phyloP scores from a whole-genome alignment of 2,797 vertebrate genomes.

The Xerus rutilus region DNA sequence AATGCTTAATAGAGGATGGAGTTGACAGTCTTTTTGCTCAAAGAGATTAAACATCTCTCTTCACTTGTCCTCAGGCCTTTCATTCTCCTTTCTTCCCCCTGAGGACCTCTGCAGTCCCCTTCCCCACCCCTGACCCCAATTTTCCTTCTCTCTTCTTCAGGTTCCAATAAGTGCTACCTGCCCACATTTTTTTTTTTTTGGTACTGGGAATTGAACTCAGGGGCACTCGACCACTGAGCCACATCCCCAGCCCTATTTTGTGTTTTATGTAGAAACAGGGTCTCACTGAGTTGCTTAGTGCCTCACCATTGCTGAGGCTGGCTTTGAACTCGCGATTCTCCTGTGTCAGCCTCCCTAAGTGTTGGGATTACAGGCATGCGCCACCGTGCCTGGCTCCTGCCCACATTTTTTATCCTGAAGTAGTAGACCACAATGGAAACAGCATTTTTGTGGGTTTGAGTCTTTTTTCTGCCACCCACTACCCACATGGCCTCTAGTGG shows the following conservation, averaged over 20 bases:
- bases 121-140: neutral
- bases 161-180: neutral
- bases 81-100: neutral
- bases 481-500: neutral
- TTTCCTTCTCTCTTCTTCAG: conserved; percentile 32
- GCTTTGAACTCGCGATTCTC: no score
- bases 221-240: no score
- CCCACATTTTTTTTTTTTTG: no score
- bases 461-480: neutral
- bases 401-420: neutral
- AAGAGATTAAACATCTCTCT: neutral
- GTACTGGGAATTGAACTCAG: no score
- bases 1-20: neutral
- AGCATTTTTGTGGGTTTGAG: neutral
- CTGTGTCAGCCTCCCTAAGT: no score
- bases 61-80: conserved; percentile 20
- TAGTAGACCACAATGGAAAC: neutral
- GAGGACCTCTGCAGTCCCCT: neutral
- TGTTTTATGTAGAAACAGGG: no score
- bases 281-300: no score
- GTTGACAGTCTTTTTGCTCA: neutral
- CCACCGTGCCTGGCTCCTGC: no score
- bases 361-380: no score
- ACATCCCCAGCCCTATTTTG: no score
- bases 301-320: no score